Evolutionary conservation across 23 tunicate species (phyloP), one percentile per base, ranked within the genome.

Genomic region (Styela clava): DNA sequence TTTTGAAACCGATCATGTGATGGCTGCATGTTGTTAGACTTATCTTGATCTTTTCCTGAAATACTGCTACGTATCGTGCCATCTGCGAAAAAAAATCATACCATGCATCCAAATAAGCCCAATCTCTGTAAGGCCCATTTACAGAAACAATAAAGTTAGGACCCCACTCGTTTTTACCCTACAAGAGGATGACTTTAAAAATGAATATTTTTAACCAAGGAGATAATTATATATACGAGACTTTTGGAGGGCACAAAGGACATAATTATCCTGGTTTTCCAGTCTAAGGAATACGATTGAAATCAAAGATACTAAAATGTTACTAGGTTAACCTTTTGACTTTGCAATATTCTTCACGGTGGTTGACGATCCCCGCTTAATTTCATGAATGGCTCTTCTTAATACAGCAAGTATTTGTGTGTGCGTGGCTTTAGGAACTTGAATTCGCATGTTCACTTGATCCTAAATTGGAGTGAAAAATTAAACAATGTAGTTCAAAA

Each of bases 391-490:
- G n/a, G 95, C 95, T 52, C 89, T 61, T 74, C 79, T 83, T 71
- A 89, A 77, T 9, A 89, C 89, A 27, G 76, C 86, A 34, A 89
- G 56, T 23, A 89, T 85, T 73, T 89, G 95, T 20, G 77, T 65
- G 52, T 79, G 83, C 16, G 69, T 89, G 31, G 88, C 95, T 85
- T 89, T 89, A 1, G 95, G 95, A 22, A 89, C 95, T 1, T 88
- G 64, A 1, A 87, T 68, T 68, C 88, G 84, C 85, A 85, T 81
- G 68, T 89, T 88, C 1, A 84, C 83, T 24, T 87, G 95, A 37
- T 85, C 82, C 95, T 89, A 24, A 19, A 19, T 19, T 19, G 21
- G 21, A 61, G 21, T 19, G 64, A 61, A 21, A 65, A 5, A 5
- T 65, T 65, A 5, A 16, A 65, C n/a, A n/a, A n/a, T n/a, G 68